phyloP scores from a whole-genome alignment of 2,797 vertebrate genomes.

The Labroides dimidiatus region DNA sequence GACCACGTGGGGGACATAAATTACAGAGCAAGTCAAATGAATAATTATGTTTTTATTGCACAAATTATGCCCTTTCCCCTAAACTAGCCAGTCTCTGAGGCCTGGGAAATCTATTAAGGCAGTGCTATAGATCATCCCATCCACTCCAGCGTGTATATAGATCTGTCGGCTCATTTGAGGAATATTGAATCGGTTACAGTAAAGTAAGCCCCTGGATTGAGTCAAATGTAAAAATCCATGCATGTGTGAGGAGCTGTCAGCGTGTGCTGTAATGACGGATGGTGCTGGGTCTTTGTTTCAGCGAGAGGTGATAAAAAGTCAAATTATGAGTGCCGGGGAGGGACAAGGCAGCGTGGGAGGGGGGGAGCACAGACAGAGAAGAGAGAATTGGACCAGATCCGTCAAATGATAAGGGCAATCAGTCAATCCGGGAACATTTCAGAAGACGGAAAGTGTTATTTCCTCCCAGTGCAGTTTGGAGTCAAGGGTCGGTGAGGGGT shows the following conservation, averaged over 20 bases:
- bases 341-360: slow-evolving; percentile 61
- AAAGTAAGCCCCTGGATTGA: slow-evolving; percentile 86
- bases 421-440: slow-evolving; percentile 68
- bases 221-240: slow-evolving; percentile 88
- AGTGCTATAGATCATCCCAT: slow-evolving; percentile 86
- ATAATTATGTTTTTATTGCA: slow-evolving; percentile 87
- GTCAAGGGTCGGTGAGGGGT: slow-evolving; percentile 78
- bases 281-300: slow-evolving; percentile 72
- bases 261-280: slow-evolving; percentile 82
- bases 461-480: slow-evolving; percentile 71
- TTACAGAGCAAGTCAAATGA: slow-evolving; percentile 83
- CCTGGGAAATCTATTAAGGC: slow-evolving; percentile 86
- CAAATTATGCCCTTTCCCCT: slow-evolving; percentile 79
- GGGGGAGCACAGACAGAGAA: slow-evolving; percentile 55
- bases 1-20: slow-evolving; percentile 71
- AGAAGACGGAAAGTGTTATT: slow-evolving; percentile 71
- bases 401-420: slow-evolving; percentile 80
- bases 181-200: slow-evolving; percentile 90
- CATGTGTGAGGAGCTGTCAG: slow-evolving; percentile 87
- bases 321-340: slow-evolving; percentile 78
- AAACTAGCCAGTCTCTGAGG: slow-evolving; percentile 77
- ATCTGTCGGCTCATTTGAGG: slow-evolving; percentile 83
- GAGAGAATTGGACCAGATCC: slow-evolving; percentile 76
- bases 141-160: slow-evolving; percentile 75
- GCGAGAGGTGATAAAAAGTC: slow-evolving; percentile 82